Evolutionary conservation across 2,888 invertebrate genomes (phyloP).

Genomic region (Philhelius pedissequus): DNA sequence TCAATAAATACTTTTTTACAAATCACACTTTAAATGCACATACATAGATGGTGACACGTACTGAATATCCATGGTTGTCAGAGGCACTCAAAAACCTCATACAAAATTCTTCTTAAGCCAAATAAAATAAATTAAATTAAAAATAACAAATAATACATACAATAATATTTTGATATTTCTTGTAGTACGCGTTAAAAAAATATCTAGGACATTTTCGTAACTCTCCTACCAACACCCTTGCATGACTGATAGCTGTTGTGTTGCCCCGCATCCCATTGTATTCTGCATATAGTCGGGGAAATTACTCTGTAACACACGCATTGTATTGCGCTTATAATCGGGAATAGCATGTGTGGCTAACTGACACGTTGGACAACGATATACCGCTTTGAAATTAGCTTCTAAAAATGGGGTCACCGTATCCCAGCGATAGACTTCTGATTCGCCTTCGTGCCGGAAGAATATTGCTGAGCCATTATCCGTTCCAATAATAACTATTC

Average conservation of each 20-base stretch:
- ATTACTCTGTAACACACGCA: conserved; percentile 83
- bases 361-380: conserved; percentile 80
- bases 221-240: conserved; percentile 75
- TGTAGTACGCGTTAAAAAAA: not conserved
- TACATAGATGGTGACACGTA: not conserved
- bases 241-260: conserved; percentile 80
- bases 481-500: conserved; percentile 82
- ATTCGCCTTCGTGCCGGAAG: conserved; percentile 82
- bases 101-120: not conserved
- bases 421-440: conserved; percentile 83
- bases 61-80: conserved; percentile 33
- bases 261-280: conserved; percentile 82
- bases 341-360: conserved; percentile 82
- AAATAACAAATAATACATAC: conserved; percentile 34
- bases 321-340: conserved; percentile 81
- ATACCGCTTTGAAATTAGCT: conserved; percentile 80
- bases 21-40: not conserved
- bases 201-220: not conserved
- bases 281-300: conserved; percentile 83
- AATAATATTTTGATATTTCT: conserved; percentile 12
- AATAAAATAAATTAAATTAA: conserved; percentile 20
- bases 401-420: conserved; percentile 78
- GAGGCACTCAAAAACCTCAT: not conserved
- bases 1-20: not conserved
- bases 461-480: conserved; percentile 82